Percentiles rank a stretch among this genome's conserved stretches.
Conservation (phyloP, 1,140 invertebrate genomes). For the Heliconius eleuchia region DNA sequence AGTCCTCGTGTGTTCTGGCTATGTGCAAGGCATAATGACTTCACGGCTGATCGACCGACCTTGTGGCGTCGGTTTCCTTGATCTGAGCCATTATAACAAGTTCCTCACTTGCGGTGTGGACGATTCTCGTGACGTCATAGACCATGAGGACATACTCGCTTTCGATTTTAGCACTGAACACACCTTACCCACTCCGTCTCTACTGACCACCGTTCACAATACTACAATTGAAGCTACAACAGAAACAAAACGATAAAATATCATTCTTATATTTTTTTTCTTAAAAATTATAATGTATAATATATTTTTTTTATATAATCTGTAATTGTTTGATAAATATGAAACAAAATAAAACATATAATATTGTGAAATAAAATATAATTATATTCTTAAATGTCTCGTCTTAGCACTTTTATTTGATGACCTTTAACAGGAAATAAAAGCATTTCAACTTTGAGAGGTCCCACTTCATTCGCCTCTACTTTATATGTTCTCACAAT, state of each 20-base stretch:
- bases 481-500: conserved; percentile 61
- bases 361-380: too few relatives aligned
- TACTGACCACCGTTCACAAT: conserved; percentile 30
- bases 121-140: conserved; percentile 64
- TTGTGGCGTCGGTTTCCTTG: conserved; percentile 63
- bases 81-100: conserved; percentile 56
- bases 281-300: neutral
- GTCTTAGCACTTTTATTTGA: conserved; percentile 53
- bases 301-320: neutral
- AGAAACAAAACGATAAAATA: conserved; percentile 1
- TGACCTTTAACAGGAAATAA: conserved; percentile 65
- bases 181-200: conserved; percentile 28
- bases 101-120: conserved; percentile 68
- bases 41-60: conserved; percentile 66
- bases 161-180: conserved; percentile 44
- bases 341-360: neutral
- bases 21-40: conserved; percentile 63
- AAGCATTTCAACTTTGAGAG: conserved; percentile 63
- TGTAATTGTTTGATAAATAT: neutral
- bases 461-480: conserved; percentile 53
- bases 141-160: conserved; percentile 50
- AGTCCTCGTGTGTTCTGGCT: conserved; percentile 60
- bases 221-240: conserved; percentile 15
- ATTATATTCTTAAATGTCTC: neutral
- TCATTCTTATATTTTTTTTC: neutral